Evolutionary conservation across 2,888 invertebrate species (phyloP).

Genomic region (Metallyticus violacea): DNA sequence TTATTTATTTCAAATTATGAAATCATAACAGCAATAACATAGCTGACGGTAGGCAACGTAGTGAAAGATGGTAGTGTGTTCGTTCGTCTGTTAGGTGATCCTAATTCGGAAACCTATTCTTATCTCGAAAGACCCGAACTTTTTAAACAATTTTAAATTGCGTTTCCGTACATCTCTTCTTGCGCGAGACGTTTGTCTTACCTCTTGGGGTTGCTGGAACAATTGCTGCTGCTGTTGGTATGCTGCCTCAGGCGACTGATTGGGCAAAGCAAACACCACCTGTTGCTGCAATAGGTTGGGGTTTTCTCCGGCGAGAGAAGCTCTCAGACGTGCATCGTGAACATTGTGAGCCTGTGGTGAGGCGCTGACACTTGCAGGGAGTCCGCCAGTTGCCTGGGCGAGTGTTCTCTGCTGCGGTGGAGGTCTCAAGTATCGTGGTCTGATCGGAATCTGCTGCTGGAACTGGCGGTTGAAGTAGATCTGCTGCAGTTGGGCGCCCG

Average conservation of each 20-base stretch:
- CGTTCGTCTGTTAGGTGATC: too few relatives aligned
- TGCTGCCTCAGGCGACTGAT: not conserved
- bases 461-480: slow-evolving; percentile 8
- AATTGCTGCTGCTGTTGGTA: slow-evolving; percentile 22
- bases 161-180: too few relatives aligned
- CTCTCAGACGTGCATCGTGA: slow-evolving; percentile 28
- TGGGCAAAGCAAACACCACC: not conserved
- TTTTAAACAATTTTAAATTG: too few relatives aligned
- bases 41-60: too few relatives aligned
- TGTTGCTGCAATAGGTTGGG: slow-evolving; percentile 16
- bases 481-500: slow-evolving; percentile 23
- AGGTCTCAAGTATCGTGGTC: slow-evolving; percentile 6
- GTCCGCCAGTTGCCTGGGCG: not conserved
- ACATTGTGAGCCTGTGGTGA: slow-evolving; percentile 18
- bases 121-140: too few relatives aligned
- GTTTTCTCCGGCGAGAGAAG: slow-evolving; percentile 27
- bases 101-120: too few relatives aligned
- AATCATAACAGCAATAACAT: too few relatives aligned
- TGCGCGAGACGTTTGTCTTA: not conserved
- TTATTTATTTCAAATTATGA: too few relatives aligned
- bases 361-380: not conserved
- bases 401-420: slow-evolving; percentile 10
- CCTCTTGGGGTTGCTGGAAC: not conserved
- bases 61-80: too few relatives aligned
- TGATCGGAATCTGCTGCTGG: slow-evolving; percentile 20